Percentiles rank a stretch among this genome's conserved stretches.
Conservation (phyloP, 2,888 invertebrate genomes). For the Pegoplata infirma region DNA sequence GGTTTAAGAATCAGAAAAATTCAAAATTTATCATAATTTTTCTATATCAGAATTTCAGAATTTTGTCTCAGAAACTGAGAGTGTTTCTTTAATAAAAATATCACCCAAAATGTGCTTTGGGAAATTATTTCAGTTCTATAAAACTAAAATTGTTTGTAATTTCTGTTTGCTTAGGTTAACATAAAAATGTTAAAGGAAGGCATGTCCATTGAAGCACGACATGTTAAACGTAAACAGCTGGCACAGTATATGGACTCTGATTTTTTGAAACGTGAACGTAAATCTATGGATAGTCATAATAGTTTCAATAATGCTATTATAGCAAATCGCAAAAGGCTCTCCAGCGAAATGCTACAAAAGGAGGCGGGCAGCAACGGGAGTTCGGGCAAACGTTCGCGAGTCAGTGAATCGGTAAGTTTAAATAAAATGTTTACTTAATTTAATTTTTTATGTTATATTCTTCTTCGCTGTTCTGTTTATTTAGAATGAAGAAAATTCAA, state of each 20-base stretch:
- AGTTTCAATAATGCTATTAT: slow-evolving; percentile 74
- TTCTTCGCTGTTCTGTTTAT: no score
- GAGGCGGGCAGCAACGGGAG: slow-evolving; percentile 63
- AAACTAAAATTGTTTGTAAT: no score
- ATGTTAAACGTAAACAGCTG: slow-evolving; percentile 90
- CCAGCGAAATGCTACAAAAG: slow-evolving; percentile 72
- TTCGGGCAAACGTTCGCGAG: slow-evolving; percentile 66
- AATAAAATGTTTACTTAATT: neutral
- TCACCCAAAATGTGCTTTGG: no score
- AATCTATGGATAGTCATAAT: slow-evolving; percentile 79
- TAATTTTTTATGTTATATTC: neutral
- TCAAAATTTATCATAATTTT: no score
- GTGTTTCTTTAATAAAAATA: no score
- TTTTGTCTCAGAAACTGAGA: no score
- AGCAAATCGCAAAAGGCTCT: slow-evolving; percentile 76
- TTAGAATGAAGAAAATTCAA: slow-evolving; percentile 75
- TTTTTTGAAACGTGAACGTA: slow-evolving; percentile 85
- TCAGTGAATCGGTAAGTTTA: slow-evolving; percentile 75
- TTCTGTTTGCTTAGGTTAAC: slow-evolving; percentile 80
- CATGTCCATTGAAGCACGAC: slow-evolving; percentile 90
- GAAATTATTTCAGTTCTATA: no score
- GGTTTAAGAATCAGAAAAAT: no score
- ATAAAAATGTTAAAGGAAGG: slow-evolving; percentile 84
- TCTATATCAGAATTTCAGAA: no score
- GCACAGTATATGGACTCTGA: slow-evolving; percentile 85